Conservation (phyloP, 2,888 invertebrate genomes). For the Willowsia nigromaculata region DNA sequence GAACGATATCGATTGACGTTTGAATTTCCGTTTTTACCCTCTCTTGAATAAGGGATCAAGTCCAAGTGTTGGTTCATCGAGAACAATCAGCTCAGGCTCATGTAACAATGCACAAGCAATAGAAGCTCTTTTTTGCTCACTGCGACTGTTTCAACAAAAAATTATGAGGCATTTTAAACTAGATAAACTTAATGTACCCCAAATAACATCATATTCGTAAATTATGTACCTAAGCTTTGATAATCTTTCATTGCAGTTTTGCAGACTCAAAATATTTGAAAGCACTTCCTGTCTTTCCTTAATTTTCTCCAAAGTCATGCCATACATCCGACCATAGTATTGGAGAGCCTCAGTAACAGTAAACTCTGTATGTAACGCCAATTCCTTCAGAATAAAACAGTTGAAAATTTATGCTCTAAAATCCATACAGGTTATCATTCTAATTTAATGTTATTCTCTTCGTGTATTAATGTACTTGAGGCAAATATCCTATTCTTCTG, state of each 20-base stretch:
- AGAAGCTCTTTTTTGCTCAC: slow-evolving; percentile 63
- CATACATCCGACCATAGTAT: slow-evolving; percentile 69
- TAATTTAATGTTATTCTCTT: no score
- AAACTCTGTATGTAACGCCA: slow-evolving; percentile 66
- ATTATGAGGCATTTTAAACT: background rate
- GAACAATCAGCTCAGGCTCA: slow-evolving; percentile 63
- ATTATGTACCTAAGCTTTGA: slow-evolving; percentile 43
- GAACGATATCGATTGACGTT: no score
- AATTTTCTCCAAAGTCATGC: slow-evolving; percentile 64
- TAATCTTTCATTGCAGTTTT: slow-evolving; percentile 58
- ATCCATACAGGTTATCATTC: background rate
- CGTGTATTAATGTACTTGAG: no score
- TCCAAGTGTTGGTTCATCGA: slow-evolving; percentile 54
- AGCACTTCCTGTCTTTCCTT: slow-evolving; percentile 58
- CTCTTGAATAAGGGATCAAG: slow-evolving; percentile 65
- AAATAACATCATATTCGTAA: background rate
- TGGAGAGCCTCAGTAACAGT: slow-evolving; percentile 63
- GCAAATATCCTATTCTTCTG: slow-evolving; percentile 81
- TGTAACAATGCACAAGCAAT: slow-evolving; percentile 65
- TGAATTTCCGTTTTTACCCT: no score
- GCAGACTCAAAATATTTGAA: slow-evolving; percentile 61
- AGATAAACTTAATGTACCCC: background rate
- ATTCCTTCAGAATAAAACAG: slow-evolving; percentile 41
- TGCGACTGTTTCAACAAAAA: slow-evolving; percentile 37
- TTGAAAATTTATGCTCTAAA: background rate